Percentiles rank a stretch among this genome's conserved stretches.
Evolutionary conservation across 2,113 vertebrate species (phyloP).

Genomic region (Phyllopteryx taeniolatus): DNA sequence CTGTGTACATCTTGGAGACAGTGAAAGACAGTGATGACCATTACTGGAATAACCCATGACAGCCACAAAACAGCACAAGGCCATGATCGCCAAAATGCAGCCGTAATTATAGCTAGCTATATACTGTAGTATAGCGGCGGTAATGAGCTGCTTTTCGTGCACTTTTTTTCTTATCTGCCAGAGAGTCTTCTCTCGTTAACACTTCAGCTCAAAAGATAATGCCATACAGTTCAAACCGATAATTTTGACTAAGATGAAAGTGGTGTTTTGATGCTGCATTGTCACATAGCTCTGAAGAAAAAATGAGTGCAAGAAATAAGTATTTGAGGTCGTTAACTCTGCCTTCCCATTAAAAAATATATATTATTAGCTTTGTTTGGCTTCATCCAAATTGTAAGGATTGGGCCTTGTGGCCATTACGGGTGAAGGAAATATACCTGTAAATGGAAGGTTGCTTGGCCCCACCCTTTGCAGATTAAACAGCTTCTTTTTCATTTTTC

Average conservation of each 20-base stretch:
- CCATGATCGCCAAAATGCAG: constrained; percentile 60
- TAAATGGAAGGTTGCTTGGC: background rate
- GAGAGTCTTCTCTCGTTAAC: constrained; percentile 45
- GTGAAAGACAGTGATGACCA: constrained; percentile 68
- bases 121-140: constrained; percentile 30
- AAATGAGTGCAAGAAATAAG: constrained; percentile 11
- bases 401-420: background rate
- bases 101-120: constrained; percentile 56
- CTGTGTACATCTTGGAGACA: constrained; percentile 34
- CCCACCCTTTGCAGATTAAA: background rate
- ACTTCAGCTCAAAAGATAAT: constrained; percentile 31
- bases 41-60: constrained; percentile 72
- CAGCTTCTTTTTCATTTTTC: background rate
- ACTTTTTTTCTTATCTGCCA: constrained; percentile 29
- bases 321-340: background rate
- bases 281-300: constrained; percentile 2
- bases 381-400: background rate
- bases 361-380: background rate
- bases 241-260: constrained; percentile 53
- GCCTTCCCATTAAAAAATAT: background rate
- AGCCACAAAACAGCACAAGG: constrained; percentile 66
- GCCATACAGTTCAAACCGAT: constrained; percentile 35
- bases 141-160: constrained; percentile 53
- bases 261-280: constrained; percentile 14
- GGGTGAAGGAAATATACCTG: background rate